Evolutionary conservation across 2,888 invertebrate species (phyloP).

Genomic region (Yponomeuta malinellus): DNA sequence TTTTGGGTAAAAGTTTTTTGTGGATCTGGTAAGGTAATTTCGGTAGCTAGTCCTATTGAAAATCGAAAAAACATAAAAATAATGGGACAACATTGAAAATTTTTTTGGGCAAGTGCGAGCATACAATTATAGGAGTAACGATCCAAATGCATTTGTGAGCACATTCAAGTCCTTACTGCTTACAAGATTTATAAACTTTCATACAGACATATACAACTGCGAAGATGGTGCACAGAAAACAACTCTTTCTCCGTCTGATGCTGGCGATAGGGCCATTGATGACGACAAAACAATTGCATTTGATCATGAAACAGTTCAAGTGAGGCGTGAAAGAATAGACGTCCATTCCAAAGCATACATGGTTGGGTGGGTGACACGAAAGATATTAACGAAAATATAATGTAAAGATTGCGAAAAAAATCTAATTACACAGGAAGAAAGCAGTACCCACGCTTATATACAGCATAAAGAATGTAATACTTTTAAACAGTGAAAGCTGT

Average conservation of each 20-base stretch:
- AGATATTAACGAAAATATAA: constrained; percentile 16
- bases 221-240: no score
- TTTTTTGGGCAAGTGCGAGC: constrained; percentile 29
- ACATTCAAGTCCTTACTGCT: no score
- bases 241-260: neutral
- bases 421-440: neutral
- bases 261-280: neutral
- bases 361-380: constrained; percentile 11
- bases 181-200: no score
- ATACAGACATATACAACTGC: no score
- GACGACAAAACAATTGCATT: no score
- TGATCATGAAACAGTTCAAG: no score
- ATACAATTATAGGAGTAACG: constrained; percentile 28
- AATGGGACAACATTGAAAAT: constrained; percentile 18
- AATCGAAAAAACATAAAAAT: neutral
- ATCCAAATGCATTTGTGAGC: constrained; percentile 23
- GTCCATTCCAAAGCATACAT: neutral
- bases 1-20: no score
- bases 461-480: no score
- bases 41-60: neutral
- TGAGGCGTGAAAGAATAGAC: no score
- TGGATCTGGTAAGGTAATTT: no score
- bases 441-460: no score
- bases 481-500: no score
- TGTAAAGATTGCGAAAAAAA: constrained; percentile 19